Base-by-base conservation (phyloP, 2,888 invertebrate genomes). In the Pegoplata infirma region DNA sequence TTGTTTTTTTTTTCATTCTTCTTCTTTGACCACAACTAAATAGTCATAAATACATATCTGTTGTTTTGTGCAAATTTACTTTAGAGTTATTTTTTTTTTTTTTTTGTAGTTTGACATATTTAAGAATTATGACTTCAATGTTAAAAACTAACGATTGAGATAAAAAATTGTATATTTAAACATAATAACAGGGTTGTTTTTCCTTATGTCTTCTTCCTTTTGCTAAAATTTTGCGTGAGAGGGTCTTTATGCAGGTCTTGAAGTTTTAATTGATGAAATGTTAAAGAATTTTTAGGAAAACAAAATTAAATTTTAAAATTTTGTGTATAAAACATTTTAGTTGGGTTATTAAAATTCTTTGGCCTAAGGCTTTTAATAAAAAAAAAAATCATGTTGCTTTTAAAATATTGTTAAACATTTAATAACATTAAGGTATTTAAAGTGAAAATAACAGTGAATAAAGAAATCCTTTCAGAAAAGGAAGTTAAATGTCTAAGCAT, bases 61-160 rank as follows among this genome's bases (percentile, higher is more conserved):
- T 36, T 44, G 8, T 49, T 12, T 61, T 55, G 55, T 64, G 63
- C 19, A 61, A 55, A 61, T 76, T 76, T 71, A 44, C 78, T 64
- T 25, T 69, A 69, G 53, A 69, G 53, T 73, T 59, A 23, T 5
- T 32, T 55, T 19, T 21, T 49, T 51, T 21, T 51, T 51, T 36
- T 12, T 14, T 21, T 66, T 71, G 32, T 17, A 44, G 44, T 75
- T 66, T 74, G 78, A 79, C 78, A 75, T 66, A 67, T 79, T 71
- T 55, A 75, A 69, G 71, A 79, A 59, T 75, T 75, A 79, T 79
- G 78, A 79, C 74, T 75, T 66, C 51, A 61, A 40, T 71, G 59
- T 56, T 49, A n/a, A 79, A 75, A 79, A 79, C 75, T 79, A 79
- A 79, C 75, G 78, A 79, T 66, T 71, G 51, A 6, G 36, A 14